Conservation (phyloP, 2,888 invertebrate genomes). For the Drosophila basisetae region DNA sequence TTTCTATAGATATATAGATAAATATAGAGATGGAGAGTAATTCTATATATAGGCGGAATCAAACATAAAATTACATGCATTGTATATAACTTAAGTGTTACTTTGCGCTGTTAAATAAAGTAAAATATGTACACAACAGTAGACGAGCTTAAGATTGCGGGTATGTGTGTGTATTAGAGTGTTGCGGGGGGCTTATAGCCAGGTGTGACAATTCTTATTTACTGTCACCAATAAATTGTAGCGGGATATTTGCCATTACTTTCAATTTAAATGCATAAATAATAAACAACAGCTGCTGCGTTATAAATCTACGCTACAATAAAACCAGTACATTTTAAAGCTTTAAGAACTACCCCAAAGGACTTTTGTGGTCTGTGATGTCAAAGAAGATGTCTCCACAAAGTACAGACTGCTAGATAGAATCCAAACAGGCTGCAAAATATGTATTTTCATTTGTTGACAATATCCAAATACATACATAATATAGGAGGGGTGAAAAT, state of each 20-base stretch:
- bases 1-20: slow-evolving; percentile 87
- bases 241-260: slow-evolving; percentile 62
- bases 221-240: slow-evolving; percentile 76
- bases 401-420: neutral
- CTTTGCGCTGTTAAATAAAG: slow-evolving; percentile 34
- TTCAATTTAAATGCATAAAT: slow-evolving; percentile 65
- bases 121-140: slow-evolving; percentile 33
- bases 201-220: slow-evolving; percentile 56
- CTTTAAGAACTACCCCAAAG: neutral
- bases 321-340: slow-evolving; percentile 6
- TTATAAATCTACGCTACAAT: slow-evolving; percentile 39
- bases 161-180: neutral
- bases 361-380: neutral
- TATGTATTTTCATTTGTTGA: neutral
- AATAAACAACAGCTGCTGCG: slow-evolving; percentile 46
- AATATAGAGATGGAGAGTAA: neutral
- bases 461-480: neutral
- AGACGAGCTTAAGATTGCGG: neutral
- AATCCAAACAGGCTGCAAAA: neutral
- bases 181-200: slow-evolving; percentile 19
- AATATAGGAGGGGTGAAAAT: neutral
- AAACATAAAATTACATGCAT: slow-evolving; percentile 59
- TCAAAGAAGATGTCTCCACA: neutral
- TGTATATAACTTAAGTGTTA: slow-evolving; percentile 63
- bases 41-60: neutral